phyloP scores from a whole-genome alignment of 2,113 vertebrate species.

The Phocoena phocoena region DNA sequence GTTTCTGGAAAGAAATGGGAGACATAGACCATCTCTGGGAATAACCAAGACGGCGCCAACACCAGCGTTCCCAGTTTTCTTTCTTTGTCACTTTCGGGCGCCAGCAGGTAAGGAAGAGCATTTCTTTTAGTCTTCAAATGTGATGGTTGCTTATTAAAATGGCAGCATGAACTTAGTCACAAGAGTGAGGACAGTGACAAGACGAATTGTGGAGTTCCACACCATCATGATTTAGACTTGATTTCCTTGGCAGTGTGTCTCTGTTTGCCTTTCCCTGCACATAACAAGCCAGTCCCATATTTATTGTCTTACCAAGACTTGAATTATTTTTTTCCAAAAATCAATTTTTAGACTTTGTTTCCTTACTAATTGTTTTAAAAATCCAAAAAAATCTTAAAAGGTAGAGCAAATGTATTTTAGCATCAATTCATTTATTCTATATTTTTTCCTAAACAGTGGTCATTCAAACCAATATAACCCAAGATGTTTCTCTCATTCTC shows the following conservation, averaged over 20 bases:
- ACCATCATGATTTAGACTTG: not conserved
- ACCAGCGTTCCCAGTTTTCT: not conserved
- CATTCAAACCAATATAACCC: not conserved
- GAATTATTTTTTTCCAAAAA: not conserved
- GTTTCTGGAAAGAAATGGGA: not conserved
- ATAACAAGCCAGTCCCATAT: not conserved
- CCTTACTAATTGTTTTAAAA: not conserved
- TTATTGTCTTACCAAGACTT: not conserved
- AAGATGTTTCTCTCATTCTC: not conserved
- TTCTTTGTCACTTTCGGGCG: not conserved
- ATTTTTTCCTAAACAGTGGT: not conserved
- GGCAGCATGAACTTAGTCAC: not conserved
- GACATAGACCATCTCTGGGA: not conserved
- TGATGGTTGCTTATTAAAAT: not conserved
- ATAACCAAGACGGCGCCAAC: not conserved
- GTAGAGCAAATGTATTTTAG: not conserved
- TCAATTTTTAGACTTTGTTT: not conserved
- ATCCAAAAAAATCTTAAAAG: not conserved
- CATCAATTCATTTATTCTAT: not conserved
- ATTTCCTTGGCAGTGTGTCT: not conserved
- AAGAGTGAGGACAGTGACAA: not conserved
- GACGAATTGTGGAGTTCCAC: not conserved
- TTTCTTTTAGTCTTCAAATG: not conserved
- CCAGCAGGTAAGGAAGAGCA: not conserved
- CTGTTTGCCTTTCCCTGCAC: not conserved